Conservation (phyloP, 2,113 vertebrate species). For the Catharus minimus region DNA sequence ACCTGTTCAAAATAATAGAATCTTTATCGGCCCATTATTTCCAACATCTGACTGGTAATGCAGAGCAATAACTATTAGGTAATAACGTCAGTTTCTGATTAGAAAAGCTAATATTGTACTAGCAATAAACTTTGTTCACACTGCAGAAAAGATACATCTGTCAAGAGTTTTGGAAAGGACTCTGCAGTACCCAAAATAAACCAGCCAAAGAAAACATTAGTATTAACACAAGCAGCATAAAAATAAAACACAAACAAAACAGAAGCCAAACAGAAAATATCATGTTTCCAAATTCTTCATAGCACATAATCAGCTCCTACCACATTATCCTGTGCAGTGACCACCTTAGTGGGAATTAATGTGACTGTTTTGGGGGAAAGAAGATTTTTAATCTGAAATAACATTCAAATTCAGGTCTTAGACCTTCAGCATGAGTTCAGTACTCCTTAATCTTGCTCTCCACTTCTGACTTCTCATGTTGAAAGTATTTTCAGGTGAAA, state of each 20-base stretch:
- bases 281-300: not conserved
- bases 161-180: not conserved
- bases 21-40: slow-evolving; percentile 70
- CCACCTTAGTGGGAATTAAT: not conserved
- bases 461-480: not conserved
- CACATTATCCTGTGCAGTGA: not conserved
- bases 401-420: not conserved
- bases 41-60: slow-evolving; percentile 65
- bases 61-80: slow-evolving; percentile 59
- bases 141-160: slow-evolving; percentile 9
- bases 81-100: slow-evolving; percentile 62
- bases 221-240: not conserved
- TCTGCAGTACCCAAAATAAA: not conserved
- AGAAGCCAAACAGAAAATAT: not conserved
- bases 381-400: not conserved
- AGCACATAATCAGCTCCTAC: not conserved
- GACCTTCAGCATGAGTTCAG: not conserved
- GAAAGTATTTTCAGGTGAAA: not conserved
- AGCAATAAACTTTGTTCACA: slow-evolving; percentile 47
- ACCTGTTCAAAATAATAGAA: slow-evolving; percentile 63
- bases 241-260: slow-evolving; percentile 4
- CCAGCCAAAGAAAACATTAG: not conserved
- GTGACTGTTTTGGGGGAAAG: not conserved
- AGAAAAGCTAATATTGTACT: slow-evolving; percentile 64
- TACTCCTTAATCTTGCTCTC: not conserved